A percentile compares a stretch with the other conserved stretches of the same genome.
These are phyloP conservation scores for Gobio occitaniae DNA, from an alignment of 2,797 vertebrate genomes.

Conservation along the genomic window DNA sequence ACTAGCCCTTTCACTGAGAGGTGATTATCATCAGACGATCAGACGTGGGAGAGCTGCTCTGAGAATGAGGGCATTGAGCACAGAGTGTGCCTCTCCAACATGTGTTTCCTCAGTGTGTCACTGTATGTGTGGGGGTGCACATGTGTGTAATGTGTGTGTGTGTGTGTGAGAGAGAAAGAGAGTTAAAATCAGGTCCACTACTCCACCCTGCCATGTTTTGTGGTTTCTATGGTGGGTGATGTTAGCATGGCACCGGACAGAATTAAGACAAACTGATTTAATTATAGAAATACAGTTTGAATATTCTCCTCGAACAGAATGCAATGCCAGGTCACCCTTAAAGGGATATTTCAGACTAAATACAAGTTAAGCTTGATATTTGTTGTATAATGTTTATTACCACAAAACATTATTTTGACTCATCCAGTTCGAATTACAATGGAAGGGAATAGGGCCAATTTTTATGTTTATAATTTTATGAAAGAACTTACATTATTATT, in stretches of 20 bases:
- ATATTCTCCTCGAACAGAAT: background rate
- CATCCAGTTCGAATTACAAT: background rate
- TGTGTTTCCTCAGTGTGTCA: constrained; percentile 61
- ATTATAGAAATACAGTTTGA: background rate
- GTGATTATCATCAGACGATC: constrained; percentile 57
- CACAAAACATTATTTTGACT: background rate
- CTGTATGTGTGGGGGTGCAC: constrained; percentile 18
- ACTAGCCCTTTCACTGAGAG: constrained; percentile 53
- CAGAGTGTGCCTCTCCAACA: constrained; percentile 52
- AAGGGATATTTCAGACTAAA: background rate
- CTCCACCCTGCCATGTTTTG: constrained; percentile 71
- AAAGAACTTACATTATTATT: background rate
- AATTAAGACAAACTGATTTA: constrained; percentile 57
- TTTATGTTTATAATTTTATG: background rate
- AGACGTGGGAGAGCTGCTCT: constrained; percentile 46
- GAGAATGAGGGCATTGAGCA: constrained; percentile 43
- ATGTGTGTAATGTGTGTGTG: background rate
- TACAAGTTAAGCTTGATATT: background rate
- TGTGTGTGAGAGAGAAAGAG: constrained; percentile 32
- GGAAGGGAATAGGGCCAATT: background rate
- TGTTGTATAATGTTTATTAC: background rate
- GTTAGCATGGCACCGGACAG: constrained; percentile 62
- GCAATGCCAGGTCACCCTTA: background rate
- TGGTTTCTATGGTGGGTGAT: constrained; percentile 68
- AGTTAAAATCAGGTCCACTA: constrained; percentile 56